A percentile compares a stretch with the other conserved stretches of the same genome.
Conservation (phyloP, 2,113 vertebrate species). For the Cyanocitta stelleri region DNA sequence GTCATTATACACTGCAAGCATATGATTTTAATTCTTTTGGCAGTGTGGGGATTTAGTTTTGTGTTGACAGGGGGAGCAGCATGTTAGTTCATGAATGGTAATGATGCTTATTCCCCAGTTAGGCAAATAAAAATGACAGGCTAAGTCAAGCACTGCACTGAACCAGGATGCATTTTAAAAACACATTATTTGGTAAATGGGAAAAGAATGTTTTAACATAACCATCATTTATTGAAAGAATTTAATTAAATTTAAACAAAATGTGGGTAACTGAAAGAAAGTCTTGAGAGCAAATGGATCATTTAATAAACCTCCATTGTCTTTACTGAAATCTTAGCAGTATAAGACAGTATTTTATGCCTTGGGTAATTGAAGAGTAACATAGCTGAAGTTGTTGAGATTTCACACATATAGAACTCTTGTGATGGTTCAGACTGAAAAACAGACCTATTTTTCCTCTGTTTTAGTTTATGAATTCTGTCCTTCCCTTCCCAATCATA, state of each 20-base stretch:
- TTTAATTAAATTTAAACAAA: neutral
- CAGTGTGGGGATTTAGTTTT: slow-evolving; percentile 2
- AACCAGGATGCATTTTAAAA: neutral
- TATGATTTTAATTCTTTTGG: slow-evolving; percentile 12
- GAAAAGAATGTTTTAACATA: neutral
- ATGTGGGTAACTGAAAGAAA: neutral
- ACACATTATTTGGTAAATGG: neutral
- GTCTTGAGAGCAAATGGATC: neutral
- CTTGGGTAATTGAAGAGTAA: neutral
- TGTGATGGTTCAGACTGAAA: neutral
- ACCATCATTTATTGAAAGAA: neutral
- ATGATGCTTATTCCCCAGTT: slow-evolving; percentile 35
- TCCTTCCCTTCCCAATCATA: neutral
- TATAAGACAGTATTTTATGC: neutral
- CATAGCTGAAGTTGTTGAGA: neutral
- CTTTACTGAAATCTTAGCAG: neutral
- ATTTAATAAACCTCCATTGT: neutral
- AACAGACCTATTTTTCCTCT: neutral
- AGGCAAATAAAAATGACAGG: slow-evolving; percentile 35
- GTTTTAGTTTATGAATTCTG: neutral
- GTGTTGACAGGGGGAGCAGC: slow-evolving; percentile 9
- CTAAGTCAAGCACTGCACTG: neutral
- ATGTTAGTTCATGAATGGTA: slow-evolving; percentile 5
- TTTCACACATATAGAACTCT: neutral
- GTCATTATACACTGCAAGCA: neutral